Conservation (phyloP, 2,888 invertebrate genomes). For the Drosophila mercatorum region DNA sequence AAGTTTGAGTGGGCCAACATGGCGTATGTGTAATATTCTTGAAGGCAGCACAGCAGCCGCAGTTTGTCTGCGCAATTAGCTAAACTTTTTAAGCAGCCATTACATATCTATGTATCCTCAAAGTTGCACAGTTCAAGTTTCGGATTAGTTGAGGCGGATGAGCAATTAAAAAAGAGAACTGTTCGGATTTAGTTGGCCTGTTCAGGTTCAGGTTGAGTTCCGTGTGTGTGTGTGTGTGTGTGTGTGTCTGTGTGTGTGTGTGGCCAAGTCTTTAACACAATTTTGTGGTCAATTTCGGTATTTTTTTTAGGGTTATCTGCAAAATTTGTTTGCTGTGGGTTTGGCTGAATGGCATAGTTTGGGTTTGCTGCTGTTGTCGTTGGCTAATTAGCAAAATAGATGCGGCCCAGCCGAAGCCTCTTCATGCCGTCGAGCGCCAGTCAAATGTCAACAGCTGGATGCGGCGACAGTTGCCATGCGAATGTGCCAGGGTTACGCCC, state of each 20-base stretch:
- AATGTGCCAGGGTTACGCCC: conserved; percentile 46
- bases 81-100: conserved; percentile 21
- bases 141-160: conserved; percentile 13
- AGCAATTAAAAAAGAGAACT: conserved; percentile 14
- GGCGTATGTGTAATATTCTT: conserved; percentile 42
- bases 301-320: conserved; percentile 1
- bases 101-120: conserved; percentile 22
- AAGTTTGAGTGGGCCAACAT: conserved; percentile 42
- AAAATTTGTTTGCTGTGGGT: conserved; percentile 28
- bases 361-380: conserved; percentile 22
- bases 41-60: background rate
- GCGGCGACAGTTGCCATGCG: conserved; percentile 35
- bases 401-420: conserved; percentile 25
- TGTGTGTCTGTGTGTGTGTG: background rate
- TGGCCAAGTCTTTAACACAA: conserved; percentile 35
- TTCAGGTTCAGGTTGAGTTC: conserved; percentile 18
- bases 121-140: conserved; percentile 23
- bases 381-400: conserved; percentile 64
- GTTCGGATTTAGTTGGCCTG: conserved; percentile 7
- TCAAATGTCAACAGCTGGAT: conserved; percentile 71
- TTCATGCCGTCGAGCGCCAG: conserved; percentile 35
- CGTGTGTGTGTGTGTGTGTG: background rate
- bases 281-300: conserved; percentile 52
- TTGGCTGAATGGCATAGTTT: conserved; percentile 30
- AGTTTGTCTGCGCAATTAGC: conserved; percentile 54